A percentile compares a stretch with the other conserved stretches of the same genome.
Conservation (phyloP, 2,888 invertebrate genomes). For the Agonum fuliginosum region DNA sequence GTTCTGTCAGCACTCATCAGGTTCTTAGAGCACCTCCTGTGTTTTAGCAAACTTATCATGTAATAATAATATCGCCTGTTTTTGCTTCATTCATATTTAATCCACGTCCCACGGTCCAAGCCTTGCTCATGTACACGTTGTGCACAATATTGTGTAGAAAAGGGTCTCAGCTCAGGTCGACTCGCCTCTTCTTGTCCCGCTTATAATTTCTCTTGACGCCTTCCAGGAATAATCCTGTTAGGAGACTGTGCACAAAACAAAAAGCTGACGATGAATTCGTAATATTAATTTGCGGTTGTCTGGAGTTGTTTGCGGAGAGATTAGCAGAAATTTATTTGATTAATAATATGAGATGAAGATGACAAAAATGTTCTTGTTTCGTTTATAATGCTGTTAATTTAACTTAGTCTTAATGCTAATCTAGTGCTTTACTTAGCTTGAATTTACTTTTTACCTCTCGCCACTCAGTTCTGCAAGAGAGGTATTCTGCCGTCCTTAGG, state of each 20-base stretch:
- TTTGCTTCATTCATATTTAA: neutral
- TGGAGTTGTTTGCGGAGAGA: constrained; percentile 5
- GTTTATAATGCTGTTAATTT: too few species aligned
- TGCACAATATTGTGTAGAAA: neutral
- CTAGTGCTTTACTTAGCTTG: too few species aligned
- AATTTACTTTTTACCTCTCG: too few species aligned
- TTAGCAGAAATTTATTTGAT: too few species aligned
- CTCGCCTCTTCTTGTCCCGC: too few species aligned
- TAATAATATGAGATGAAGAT: too few species aligned
- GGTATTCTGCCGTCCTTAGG: too few species aligned
- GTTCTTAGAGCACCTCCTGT: neutral
- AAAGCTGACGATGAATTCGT: constrained; percentile 13
- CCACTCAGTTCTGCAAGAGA: too few species aligned
- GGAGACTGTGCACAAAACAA: neutral
- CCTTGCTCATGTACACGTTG: too few species aligned
- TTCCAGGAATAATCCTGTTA: constrained; percentile 20
- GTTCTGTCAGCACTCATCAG: neutral
- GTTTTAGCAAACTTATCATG: neutral
- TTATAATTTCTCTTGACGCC: constrained; percentile 21
- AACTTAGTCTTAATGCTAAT: too few species aligned
- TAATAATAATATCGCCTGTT: constrained; percentile 19
- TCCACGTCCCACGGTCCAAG: neutral
- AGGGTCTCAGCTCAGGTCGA: too few species aligned
- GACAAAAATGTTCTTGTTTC: too few species aligned
- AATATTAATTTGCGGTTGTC: constrained; percentile 12